Base-by-base conservation (phyloP, 2,888 invertebrate species). In the Ichneumoninae sp. region DNA sequence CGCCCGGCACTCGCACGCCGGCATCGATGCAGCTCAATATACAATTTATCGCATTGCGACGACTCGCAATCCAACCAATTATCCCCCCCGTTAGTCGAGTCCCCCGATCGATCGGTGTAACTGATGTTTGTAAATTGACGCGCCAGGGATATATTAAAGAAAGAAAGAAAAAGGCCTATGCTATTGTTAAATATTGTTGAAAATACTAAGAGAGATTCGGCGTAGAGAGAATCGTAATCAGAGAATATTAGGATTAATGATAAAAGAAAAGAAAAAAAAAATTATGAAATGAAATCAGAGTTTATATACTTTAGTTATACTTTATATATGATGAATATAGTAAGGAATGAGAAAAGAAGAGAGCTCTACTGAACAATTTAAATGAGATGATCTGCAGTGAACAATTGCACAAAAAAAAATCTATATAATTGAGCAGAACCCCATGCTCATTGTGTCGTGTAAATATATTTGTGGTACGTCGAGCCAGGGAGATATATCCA, bases 221-320 rank as follows among this genome's bases (percentile, higher is more conserved):
- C 73, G 83, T 40, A 73, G 73, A 88, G 86, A 88, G 86, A 89
- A 90, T 89, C 86, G 88, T 90, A 91, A 92, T 92, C 88, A 90
- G 88, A 91, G 89, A 91, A 88, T 91, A 91, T 92, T 91, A 92
- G 90, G 89, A 89, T 91, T 91, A 91, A 91, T 83, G 88, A 40
- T 40, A 10, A 10, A 88, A 89, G 90, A 82, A 89, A 90, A 91
- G 88, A 4, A 47, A 16, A 47, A 88, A 89, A 90, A 83, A 89
- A 90, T 91, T 91, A 92, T 91, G 88, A 91, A 88, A 89, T 90
- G 88, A 89, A 91, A 91, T 91, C 91, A 92, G 92, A 92, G 91
- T 92, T 91, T 92, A 92, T 92, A 91, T 92, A 91, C 89, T 90
- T 91, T 92, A 92, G 91, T 92, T 92, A 91, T 91, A 91, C 90